A percentile compares a stretch with the other conserved stretches of the same genome.
Conservation (phyloP, 2,888 invertebrate genomes). For the Lysandra bellargus region DNA sequence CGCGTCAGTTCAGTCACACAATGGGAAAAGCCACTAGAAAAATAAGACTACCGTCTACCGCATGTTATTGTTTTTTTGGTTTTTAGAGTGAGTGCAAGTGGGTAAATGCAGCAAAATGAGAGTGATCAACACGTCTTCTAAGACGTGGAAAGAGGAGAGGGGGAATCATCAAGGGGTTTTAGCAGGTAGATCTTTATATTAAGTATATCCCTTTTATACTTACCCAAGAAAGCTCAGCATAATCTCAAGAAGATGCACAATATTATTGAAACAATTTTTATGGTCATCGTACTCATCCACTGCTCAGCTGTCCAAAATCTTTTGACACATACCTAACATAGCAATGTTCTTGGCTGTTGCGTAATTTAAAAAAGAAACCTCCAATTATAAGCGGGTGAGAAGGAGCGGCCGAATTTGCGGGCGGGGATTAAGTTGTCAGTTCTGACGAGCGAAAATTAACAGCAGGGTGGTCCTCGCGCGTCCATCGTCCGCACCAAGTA, state of each 20-base stretch:
- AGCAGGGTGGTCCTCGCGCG: constrained; percentile 48
- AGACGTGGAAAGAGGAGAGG: too few relatives aligned
- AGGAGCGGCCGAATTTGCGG: constrained; percentile 41
- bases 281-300: neutral
- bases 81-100: neutral
- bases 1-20: neutral
- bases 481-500: neutral
- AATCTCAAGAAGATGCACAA: too few relatives aligned
- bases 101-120: too few relatives aligned
- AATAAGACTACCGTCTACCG: neutral
- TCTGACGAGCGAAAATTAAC: constrained; percentile 61
- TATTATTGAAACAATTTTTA: neutral
- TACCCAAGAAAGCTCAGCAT: too few relatives aligned
- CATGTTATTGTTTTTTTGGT: neutral
- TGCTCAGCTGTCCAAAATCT: neutral
- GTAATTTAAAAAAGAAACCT: constrained; percentile 24
- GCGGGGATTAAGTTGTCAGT: constrained; percentile 65
- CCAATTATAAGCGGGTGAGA: constrained; percentile 31
- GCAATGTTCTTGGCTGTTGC: constrained; percentile 22
- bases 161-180: too few relatives aligned
- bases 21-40: constrained; percentile 1
- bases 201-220: too few relatives aligned
- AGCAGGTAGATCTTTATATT: too few relatives aligned
- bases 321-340: neutral
- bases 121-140: too few relatives aligned